These are phyloP conservation scores for Ormyrus pomaceus DNA, from an alignment of 2,888 invertebrate species.

Conservation along the genomic window DNA sequence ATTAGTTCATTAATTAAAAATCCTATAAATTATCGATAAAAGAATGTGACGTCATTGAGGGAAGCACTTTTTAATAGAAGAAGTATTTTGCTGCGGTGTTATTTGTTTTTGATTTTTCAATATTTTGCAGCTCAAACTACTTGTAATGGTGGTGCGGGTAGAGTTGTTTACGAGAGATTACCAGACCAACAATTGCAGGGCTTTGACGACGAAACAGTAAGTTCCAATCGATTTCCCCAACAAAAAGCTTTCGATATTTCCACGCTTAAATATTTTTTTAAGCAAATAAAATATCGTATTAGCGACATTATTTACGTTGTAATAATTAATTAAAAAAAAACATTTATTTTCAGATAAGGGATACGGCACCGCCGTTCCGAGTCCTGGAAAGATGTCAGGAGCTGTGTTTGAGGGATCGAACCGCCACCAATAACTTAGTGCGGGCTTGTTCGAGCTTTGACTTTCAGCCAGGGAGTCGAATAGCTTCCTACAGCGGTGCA, in stretches of 20 bases:
- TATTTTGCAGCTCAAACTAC: slow-evolving; percentile 86
- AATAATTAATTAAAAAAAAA: neutral
- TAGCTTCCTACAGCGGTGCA: slow-evolving; percentile 86
- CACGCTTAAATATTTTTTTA: too few species aligned
- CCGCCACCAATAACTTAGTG: slow-evolving; percentile 86
- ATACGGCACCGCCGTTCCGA: slow-evolving; percentile 89
- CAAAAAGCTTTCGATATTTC: neutral
- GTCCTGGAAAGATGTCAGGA: slow-evolving; percentile 94
- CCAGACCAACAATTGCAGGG: slow-evolving; percentile 93
- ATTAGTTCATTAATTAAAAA: neutral
- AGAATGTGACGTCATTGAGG: too few species aligned
- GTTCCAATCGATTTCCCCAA: slow-evolving; percentile 63
- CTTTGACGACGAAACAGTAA: slow-evolving; percentile 91
- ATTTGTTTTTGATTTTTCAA: neutral
- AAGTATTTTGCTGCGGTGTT: neutral
- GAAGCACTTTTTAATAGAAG: too few species aligned
- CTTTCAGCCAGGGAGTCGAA: slow-evolving; percentile 91
- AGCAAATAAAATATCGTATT: neutral
- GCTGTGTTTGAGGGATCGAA: slow-evolving; percentile 87
- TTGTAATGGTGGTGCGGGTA: slow-evolving; percentile 92
- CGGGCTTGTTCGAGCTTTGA: slow-evolving; percentile 92
- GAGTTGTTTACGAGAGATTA: slow-evolving; percentile 91
- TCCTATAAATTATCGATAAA: too few species aligned
- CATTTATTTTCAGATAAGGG: slow-evolving; percentile 79
- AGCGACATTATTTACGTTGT: neutral